Evolutionary conservation across 2,888 invertebrate species (phyloP), one percentile per base, ranked within the genome.

Genomic region (Apamea anceps): DNA sequence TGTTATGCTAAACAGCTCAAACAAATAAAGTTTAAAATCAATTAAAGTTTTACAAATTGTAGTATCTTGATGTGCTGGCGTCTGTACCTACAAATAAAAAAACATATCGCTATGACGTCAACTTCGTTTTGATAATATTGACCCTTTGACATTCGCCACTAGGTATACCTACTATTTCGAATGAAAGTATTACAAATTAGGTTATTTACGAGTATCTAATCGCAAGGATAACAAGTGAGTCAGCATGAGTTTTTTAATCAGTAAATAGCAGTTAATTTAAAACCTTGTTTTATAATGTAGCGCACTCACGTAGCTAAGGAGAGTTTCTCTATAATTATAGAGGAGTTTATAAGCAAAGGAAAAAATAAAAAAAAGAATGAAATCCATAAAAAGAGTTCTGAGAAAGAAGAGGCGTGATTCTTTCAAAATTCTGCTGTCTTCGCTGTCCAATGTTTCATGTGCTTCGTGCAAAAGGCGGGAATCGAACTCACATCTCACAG

Each of bases 41-140:
- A 42, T 42, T 42, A 42, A 6, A 42, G 7, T 37, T 37, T 37
- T 6, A 42, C 42, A 7, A 0, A 42, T 42, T 42, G 42, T 42
- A 42, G 42, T 42, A 42, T 6, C 42, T 42, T 42, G 42, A 42
- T 42, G 42, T 42, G 42, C 7, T 42, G 42, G 42, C 7, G 42
- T 42, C 42, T 42, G 42, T 42, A 15, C 5, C 48, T 13, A 63
- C 63, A 63, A 32, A 21, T 60, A 32, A 66, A 21, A 48, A 37
- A 45, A 32, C 32, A 71, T 51, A 51, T 57, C 25, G 13, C n/a
- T 18, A 18, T 77, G n/a, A 57, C 57, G 66, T 77, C 32, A 45
- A 21, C 18, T 66, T 32, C 21, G 48, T 42, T 75, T n/a, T 21
- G 28, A 75, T 75, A 79, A 51, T 28, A 51, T 80, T 79, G 28